Conservation (phyloP, 1,140 invertebrate species). For the Drosophila ercepeae region DNA sequence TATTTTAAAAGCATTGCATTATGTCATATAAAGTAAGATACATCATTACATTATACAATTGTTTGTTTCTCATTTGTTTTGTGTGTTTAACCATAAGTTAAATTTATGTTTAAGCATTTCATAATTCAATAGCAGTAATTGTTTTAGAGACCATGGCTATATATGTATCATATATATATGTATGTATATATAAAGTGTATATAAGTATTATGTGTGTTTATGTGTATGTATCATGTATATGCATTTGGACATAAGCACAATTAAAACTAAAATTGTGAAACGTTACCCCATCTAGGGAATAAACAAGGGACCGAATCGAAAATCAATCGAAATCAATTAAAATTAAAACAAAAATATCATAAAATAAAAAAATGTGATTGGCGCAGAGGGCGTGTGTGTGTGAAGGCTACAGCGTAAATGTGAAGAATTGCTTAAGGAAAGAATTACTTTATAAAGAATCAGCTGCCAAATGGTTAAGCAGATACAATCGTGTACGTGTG, state of each 20-base stretch:
- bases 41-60: constrained; percentile 79
- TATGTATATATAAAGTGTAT: constrained; percentile 39
- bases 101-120: constrained; percentile 80
- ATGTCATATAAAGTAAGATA: constrained; percentile 78
- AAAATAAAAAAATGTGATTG: constrained; percentile 8
- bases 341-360: constrained; percentile 10
- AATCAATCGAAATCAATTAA: constrained; percentile 41
- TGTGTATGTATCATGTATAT: constrained; percentile 52
- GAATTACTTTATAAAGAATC: constrained; percentile 36
- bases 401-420: constrained; percentile 61
- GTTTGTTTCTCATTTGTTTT: constrained; percentile 55
- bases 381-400: constrained; percentile 26
- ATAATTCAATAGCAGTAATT: constrained; percentile 81
- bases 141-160: constrained; percentile 80
- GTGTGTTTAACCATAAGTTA: constrained; percentile 73
- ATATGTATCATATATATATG: constrained; percentile 78
- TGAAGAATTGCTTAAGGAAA: constrained; percentile 72
- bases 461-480: constrained; percentile 28
- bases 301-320: constrained; percentile 33
- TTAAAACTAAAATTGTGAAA: constrained; percentile 61
- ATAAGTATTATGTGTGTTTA: constrained; percentile 55
- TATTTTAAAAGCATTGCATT: constrained; percentile 81
- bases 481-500: constrained; percentile 4
- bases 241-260: constrained; percentile 55
- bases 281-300: constrained; percentile 27